phyloP scores from a whole-genome alignment of 1,140 invertebrate genomes.

The Lasioglossum albipes region DNA sequence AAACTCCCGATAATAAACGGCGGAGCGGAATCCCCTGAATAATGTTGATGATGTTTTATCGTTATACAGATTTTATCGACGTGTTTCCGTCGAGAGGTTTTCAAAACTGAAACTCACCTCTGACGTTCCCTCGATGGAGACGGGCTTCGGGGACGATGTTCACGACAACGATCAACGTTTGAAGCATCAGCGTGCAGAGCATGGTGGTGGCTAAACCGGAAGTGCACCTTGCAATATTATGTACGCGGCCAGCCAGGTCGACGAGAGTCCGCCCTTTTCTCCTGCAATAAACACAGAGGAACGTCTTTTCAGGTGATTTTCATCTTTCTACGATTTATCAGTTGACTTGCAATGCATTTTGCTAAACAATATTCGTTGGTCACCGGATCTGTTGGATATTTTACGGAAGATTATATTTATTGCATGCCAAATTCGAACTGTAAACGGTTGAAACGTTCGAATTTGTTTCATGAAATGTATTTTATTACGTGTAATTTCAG shows the following conservation, averaged over 20 bases:
- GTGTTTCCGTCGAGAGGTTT: background rate
- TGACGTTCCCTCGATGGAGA: conserved; percentile 41
- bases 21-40: background rate
- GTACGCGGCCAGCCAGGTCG: conserved; percentile 8
- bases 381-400: no score
- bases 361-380: no score
- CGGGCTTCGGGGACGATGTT: conserved; percentile 44
- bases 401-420: no score
- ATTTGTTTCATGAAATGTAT: no score
- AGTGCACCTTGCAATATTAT: conserved; percentile 29
- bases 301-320: background rate
- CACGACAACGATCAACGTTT: conserved; percentile 51
- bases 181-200: conserved; percentile 58
- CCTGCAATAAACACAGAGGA: conserved; percentile 20
- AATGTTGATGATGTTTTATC: background rate
- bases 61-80: background rate
- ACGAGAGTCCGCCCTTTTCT: background rate
- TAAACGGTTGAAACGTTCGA: no score
- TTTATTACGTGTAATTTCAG: no score
- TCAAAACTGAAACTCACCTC: conserved; percentile 58
- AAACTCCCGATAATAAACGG: background rate
- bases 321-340: background rate
- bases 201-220: conserved; percentile 50
- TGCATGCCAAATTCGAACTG: no score
- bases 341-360: no score